phyloP scores from a whole-genome alignment of 2,113 vertebrate genomes.

The Panthera tigris region DNA sequence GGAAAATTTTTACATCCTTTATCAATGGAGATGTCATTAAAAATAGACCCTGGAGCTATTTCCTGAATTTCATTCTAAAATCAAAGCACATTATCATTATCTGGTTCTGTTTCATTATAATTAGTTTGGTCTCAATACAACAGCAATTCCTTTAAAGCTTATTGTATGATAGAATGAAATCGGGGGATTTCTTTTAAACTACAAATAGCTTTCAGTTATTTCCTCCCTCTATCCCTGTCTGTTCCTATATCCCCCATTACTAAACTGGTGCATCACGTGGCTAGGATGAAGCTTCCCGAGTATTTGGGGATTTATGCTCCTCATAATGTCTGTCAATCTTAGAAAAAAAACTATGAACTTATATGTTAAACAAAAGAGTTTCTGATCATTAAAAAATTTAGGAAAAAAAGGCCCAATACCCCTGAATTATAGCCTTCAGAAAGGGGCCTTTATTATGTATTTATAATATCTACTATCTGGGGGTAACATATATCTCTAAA shows the following conservation, averaged over 20 bases:
- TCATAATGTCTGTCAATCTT: not conserved
- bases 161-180: slow-evolving; percentile 19
- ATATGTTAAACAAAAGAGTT: not conserved
- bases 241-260: not conserved
- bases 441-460: not conserved
- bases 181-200: not conserved
- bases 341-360: not conserved
- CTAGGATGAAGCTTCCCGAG: not conserved
- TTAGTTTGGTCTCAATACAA: slow-evolving; percentile 49
- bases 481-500: not conserved
- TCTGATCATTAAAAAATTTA: not conserved
- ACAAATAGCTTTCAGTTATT: not conserved
- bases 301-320: not conserved
- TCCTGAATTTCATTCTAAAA: slow-evolving; percentile 64
- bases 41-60: slow-evolving; percentile 53
- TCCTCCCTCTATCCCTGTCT: not conserved
- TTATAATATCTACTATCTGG: not conserved
- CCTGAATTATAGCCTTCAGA: not conserved
- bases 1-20: not conserved
- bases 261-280: not conserved
- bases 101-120: slow-evolving; percentile 46
- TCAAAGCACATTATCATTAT: slow-evolving; percentile 40
- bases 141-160: slow-evolving; percentile 36
- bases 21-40: slow-evolving; percentile 40
- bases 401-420: not conserved